Evolutionary conservation across 2,113 vertebrate genomes (phyloP), one percentile per base, ranked within the genome.

Genomic region (Sapayoa aenigma): DNA sequence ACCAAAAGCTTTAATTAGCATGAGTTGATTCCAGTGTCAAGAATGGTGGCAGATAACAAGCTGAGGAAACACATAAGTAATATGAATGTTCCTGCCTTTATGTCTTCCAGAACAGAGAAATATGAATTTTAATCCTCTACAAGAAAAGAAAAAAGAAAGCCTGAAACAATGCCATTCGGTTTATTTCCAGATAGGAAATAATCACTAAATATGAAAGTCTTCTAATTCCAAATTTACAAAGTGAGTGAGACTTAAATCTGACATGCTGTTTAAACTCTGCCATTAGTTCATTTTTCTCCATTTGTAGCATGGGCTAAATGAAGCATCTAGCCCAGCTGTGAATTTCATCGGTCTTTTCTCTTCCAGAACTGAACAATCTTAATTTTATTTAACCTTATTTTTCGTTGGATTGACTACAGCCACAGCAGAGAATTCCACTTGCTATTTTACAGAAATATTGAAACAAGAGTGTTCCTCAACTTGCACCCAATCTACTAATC

Each of bases 181-280:
- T 93, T 86, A 69, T 14, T 46, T 7, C 4, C 31, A 83, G 92
- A 87, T 73, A 69, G 82, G 86, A 84, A 78, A 35, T 68, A 50
- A 27, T 55, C 19, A 39, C 12, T 82, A 31, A 73, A 77, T 59
- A 89, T 18, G 63, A 82, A 86, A 63, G 14, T 78, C 30, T 81
- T 72, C 59, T 94, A 91, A 92, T 87, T 89, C 76, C 39, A 92
- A 68, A 72, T n/a, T 91, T 56, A 68, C 52, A 56, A 94, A 78
- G 22, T 90, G 46, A 92, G 16, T 23, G 47, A 87, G 49, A 79
- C 4, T 78, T 81, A 66, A 90, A 94, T 86, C 47, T 90, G 69
- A 60, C 52, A 81, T 12, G 79, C 9, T 44, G 21, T 59, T 95
- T 87, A 50, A 60, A 41, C 33, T 84, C 35, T 52, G 42, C 6